Evolutionary conservation across 2,888 invertebrate species (phyloP).

Genomic region (Tetramorium bicarinatum): DNA sequence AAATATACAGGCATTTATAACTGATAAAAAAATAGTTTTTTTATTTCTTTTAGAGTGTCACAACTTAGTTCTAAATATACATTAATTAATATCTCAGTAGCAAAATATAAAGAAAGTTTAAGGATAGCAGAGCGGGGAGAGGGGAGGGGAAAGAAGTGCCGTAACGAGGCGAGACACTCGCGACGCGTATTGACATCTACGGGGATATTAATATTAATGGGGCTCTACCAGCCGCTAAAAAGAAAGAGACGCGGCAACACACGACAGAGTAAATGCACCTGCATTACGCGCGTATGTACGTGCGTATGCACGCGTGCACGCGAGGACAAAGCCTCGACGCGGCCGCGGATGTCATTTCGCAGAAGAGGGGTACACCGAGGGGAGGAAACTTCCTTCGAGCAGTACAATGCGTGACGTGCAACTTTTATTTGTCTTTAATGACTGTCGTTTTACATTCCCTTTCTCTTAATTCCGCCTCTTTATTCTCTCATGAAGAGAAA

Average conservation of each 20-base stretch:
- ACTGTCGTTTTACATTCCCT: constrained; percentile 16
- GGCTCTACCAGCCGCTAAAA: constrained; percentile 31
- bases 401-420: constrained; percentile 35
- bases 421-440: constrained; percentile 45
- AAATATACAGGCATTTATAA: background rate
- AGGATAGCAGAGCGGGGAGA: background rate
- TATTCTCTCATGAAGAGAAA: background rate
- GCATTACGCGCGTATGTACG: constrained; percentile 58
- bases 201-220: constrained; percentile 73
- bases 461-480: background rate
- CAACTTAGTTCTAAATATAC: background rate
- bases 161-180: constrained; percentile 53
- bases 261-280: constrained; percentile 54
- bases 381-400: constrained; percentile 38
- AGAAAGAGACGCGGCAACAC: constrained; percentile 15
- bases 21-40: background rate
- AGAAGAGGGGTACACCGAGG: background rate
- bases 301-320: constrained; percentile 39
- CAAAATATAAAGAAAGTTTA: background rate
- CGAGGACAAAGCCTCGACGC: constrained; percentile 61
- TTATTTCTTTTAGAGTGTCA: background rate
- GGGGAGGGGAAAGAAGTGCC: constrained; percentile 11
- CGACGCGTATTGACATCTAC: constrained; percentile 67
- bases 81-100: constrained; percentile 4
- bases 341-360: constrained; percentile 35